phyloP scores from a whole-genome alignment of 2,888 invertebrate species.

The Opisthograptis luteolata region DNA sequence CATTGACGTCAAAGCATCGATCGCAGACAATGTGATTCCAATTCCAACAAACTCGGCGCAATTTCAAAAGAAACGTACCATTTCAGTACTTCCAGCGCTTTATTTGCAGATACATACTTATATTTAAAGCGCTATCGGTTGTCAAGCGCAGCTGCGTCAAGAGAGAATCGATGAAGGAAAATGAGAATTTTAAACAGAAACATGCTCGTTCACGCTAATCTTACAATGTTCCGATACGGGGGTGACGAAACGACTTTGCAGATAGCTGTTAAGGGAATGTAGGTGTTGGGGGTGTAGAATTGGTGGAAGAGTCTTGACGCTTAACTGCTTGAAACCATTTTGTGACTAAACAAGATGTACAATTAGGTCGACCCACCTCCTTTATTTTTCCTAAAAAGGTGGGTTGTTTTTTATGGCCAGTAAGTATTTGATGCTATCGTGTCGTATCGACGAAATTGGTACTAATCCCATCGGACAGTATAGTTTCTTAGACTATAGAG shows the following conservation, averaged over 20 bases:
- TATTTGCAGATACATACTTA: conserved; percentile 1
- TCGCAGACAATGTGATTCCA: conserved; percentile 6
- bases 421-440: no score
- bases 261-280: conserved; percentile 25
- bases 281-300: neutral
- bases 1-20: neutral
- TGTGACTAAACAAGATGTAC: neutral
- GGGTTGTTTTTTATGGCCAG: no score
- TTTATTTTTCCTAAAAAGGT: no score
- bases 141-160: conserved; percentile 61
- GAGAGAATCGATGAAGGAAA: conserved; percentile 43
- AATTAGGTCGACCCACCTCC: no score
- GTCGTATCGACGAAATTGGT: no score
- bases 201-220: conserved; percentile 67
- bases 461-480: no score
- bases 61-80: conserved; percentile 3
- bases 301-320: neutral
- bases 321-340: neutral
- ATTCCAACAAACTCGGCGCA: conserved; percentile 2
- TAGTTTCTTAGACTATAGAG: no score
- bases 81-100: conserved; percentile 11
- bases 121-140: conserved; percentile 50
- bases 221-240: conserved; percentile 29
- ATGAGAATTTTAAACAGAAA: conserved; percentile 70
- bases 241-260: conserved; percentile 28